These are phyloP conservation scores for Eledone cirrhosa DNA, from an alignment of 2,888 invertebrate species.

Conservation along the genomic window DNA sequence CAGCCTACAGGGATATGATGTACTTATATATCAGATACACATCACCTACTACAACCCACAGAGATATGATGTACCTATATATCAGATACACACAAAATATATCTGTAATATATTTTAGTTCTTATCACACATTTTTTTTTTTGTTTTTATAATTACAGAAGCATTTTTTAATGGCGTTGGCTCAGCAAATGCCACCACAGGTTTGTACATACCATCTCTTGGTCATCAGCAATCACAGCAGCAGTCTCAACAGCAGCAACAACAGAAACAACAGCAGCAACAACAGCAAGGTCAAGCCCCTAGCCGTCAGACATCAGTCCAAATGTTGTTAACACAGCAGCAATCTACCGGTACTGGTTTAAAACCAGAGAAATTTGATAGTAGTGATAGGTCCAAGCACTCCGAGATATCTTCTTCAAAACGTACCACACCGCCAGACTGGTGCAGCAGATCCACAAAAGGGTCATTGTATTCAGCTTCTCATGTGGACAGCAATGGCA, in stretches of 20 bases:
- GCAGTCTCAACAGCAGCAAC: neutral
- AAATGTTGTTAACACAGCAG: constrained; percentile 8
- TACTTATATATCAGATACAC: too few relatives aligned
- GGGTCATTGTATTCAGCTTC: neutral
- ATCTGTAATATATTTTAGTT: too few relatives aligned
- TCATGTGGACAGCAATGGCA: neutral
- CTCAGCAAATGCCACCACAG: constrained; percentile 12
- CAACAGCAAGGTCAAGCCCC: constrained; percentile 20
- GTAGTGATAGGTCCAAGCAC: neutral
- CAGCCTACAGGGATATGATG: too few relatives aligned
- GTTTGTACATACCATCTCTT: constrained; percentile 12
- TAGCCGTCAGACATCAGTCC: constrained; percentile 7
- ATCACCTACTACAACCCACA: too few relatives aligned
- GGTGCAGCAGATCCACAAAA: neutral
- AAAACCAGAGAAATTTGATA: constrained; percentile 23
- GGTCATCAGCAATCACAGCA: constrained; percentile 16
- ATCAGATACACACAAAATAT: too few relatives aligned
- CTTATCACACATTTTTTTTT: neutral
- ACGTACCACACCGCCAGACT: neutral
- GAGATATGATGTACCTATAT: too few relatives aligned
- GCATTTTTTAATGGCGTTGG: constrained; percentile 27
- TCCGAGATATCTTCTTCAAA: neutral
- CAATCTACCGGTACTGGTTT: constrained; percentile 1
- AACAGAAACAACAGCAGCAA: constrained; percentile 8
- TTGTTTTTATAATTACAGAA: neutral